Evolutionary conservation across 2,888 invertebrate genomes (phyloP).

Genomic region (Microctonus aethiopoides): DNA sequence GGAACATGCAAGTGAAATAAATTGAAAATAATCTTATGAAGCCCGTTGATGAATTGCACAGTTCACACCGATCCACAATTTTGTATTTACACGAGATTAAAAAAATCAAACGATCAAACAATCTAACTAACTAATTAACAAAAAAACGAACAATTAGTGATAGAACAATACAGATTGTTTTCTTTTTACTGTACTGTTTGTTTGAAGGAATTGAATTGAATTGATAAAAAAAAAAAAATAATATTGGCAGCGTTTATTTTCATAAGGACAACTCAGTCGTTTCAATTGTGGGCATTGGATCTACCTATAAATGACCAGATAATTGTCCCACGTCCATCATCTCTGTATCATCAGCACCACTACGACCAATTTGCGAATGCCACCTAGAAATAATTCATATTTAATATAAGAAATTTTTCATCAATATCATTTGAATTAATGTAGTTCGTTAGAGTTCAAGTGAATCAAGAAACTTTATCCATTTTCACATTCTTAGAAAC

Average conservation of each 20-base stretch:
- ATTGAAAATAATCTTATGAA: neutral
- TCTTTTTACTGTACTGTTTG: too few species aligned
- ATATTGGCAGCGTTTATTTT: neutral
- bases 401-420: too few species aligned
- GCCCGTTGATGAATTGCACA: neutral
- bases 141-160: too few species aligned
- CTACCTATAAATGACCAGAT: conserved; percentile 56
- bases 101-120: neutral
- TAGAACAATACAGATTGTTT: too few species aligned
- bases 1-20: neutral
- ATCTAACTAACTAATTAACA: too few species aligned
- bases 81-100: neutral
- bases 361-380: conserved; percentile 54
- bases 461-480: too few species aligned
- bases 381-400: too few species aligned
- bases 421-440: too few species aligned
- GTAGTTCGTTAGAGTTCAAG: too few species aligned
- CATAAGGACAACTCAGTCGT: neutral
- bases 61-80: neutral
- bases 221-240: conserved; percentile 1
- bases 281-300: neutral
- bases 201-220: too few species aligned
- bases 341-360: conserved; percentile 59
- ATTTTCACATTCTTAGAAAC: too few species aligned
- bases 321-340: conserved; percentile 62